Percentiles rank a stretch among this genome's conserved stretches.
Evolutionary conservation across 2,797 vertebrate genomes (phyloP).

Genomic region (Dipus sagitta): DNA sequence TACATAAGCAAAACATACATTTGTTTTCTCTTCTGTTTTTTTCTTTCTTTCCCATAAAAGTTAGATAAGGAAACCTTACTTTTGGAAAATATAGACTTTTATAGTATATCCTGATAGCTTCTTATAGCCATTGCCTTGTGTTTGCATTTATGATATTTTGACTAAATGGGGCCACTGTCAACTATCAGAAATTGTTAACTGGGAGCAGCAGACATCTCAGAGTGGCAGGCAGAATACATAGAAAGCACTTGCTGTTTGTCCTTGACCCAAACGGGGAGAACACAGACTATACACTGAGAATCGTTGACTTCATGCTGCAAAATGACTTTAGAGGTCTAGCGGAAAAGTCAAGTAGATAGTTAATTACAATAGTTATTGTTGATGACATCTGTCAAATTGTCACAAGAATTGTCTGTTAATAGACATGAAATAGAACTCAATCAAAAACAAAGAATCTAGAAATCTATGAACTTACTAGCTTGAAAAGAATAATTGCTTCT

Average conservation of each 20-base stretch:
- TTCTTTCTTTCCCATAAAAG: not conserved
- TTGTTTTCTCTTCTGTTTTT: not conserved
- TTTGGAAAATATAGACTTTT: not conserved
- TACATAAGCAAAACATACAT: not conserved
- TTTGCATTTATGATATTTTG: not conserved
- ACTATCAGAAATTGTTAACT: not conserved
- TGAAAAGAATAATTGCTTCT: not conserved
- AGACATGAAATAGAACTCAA: not conserved
- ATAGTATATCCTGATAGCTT: not conserved
- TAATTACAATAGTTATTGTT: not conserved
- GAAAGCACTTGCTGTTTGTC: rapidly evolving
- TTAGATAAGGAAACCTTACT: not conserved
- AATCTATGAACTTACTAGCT: not conserved
- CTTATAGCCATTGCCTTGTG: not conserved
- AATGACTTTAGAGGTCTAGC: not conserved
- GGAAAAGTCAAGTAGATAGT: not conserved
- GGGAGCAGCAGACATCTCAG: not conserved
- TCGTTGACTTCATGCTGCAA: not conserved
- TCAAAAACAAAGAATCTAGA: not conserved
- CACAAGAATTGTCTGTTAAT: not conserved
- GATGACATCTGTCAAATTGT: not conserved
- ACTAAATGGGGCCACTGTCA: not conserved
- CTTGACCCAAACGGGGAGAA: not conserved
- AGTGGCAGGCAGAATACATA: not conserved
- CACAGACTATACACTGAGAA: not conserved